These are phyloP conservation scores for Chrysomela aeneicollis DNA, from an alignment of 2,888 invertebrate genomes.

Conservation along the genomic window DNA sequence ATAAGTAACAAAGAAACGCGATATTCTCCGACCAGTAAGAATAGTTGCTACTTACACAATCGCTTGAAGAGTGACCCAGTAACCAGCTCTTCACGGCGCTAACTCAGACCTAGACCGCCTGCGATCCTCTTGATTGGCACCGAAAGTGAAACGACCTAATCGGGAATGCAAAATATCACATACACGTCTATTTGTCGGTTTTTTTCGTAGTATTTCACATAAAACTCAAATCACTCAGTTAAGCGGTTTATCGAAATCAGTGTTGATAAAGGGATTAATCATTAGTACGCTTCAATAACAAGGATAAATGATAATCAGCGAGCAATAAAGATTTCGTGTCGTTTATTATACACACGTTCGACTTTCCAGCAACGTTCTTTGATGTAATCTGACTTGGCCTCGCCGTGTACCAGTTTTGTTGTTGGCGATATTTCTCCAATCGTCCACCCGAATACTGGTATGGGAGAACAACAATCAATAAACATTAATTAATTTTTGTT, in stretches of 20 bases:
- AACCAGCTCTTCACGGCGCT: not conserved
- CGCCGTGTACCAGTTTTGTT: constrained; percentile 11
- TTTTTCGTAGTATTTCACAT: not conserved
- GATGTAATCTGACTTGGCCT: constrained; percentile 19
- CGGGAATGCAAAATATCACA: not conserved
- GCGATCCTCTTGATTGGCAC: no score
- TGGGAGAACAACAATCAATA: constrained; percentile 15
- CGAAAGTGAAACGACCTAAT: not conserved
- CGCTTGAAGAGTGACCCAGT: not conserved
- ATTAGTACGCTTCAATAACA: not conserved
- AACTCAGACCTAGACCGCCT: not conserved
- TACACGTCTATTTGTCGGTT: not conserved
- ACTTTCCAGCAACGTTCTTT: constrained; percentile 17
- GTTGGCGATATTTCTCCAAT: constrained; percentile 7
- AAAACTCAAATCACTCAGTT: not conserved
- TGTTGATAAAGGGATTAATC: not conserved
- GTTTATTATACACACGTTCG: not conserved
- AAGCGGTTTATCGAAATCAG: not conserved
- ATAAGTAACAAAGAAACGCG: no score
- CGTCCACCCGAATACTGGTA: not conserved
- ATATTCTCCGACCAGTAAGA: no score
- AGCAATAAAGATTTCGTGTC: not conserved
- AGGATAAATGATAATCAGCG: not conserved
- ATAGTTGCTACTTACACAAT: not conserved
- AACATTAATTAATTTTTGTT: not conserved